Percentiles rank a stretch among this genome's conserved stretches.
phyloP scores from a whole-genome alignment of 1,140 invertebrate species.

The Apocrypta bakeri region DNA sequence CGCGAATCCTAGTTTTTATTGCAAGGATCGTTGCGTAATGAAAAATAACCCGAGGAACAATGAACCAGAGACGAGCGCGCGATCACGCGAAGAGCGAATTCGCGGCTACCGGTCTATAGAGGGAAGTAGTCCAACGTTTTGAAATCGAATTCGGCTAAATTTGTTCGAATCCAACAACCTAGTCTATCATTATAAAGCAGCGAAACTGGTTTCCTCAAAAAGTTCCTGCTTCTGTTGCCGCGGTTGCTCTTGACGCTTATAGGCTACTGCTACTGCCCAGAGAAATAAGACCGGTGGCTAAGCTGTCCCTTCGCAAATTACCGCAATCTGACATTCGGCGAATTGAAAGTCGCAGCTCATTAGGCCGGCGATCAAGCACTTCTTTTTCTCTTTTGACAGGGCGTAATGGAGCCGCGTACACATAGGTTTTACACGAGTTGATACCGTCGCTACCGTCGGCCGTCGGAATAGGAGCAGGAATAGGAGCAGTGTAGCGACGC shows the following conservation, averaged over 20 bases:
- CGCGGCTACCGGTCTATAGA: not conserved
- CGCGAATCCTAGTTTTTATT: not conserved
- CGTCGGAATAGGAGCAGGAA: not conserved
- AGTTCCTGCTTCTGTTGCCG: not conserved
- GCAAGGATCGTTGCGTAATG: not conserved
- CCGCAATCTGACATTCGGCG: not conserved
- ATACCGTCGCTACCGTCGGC: not conserved
- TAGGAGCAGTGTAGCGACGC: not conserved
- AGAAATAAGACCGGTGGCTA: slow-evolving; percentile 41
- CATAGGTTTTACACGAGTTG: not conserved
- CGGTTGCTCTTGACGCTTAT: not conserved
- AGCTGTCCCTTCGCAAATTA: slow-evolving; percentile 24
- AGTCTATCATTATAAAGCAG: slow-evolving; percentile 11
- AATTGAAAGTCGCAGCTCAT: slow-evolving; percentile 26
- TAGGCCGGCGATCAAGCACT: not conserved
- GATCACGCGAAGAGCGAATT: not conserved
- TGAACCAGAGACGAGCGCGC: no score
- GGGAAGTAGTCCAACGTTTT: not conserved
- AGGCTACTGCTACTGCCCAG: not conserved
- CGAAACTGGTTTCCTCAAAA: slow-evolving; percentile 22
- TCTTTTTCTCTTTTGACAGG: not conserved
- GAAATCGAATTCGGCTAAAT: not conserved
- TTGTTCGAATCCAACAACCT: not conserved
- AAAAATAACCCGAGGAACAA: not conserved
- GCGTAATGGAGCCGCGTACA: not conserved